Conservation (phyloP, 2,888 invertebrate genomes). For the Pycnomerus fuliginosus region DNA sequence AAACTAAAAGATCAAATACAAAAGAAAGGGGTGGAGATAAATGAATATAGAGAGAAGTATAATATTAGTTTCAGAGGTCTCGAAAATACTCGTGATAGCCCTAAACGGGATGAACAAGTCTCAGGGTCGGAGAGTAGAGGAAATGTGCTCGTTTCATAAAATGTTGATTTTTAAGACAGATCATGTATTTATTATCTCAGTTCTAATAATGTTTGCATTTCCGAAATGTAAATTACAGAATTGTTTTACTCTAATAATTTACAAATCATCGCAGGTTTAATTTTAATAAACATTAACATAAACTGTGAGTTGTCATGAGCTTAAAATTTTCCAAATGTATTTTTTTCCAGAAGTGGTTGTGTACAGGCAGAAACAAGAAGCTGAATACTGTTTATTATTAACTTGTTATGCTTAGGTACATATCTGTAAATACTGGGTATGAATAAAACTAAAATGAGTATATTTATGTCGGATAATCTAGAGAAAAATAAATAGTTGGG, state of each 20-base stretch:
- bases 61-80: constrained; percentile 79
- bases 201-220: constrained; percentile 1
- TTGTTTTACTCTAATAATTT: neutral
- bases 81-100: too few relatives aligned
- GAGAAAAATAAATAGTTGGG: too few relatives aligned
- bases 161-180: neutral
- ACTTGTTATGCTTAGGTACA: too few relatives aligned
- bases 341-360: neutral
- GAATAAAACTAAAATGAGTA: too few relatives aligned
- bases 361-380: too few relatives aligned
- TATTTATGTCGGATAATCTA: too few relatives aligned
- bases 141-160: constrained; percentile 51
- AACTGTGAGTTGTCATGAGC: too few relatives aligned
- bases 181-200: constrained; percentile 11
- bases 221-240: neutral
- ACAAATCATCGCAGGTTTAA: neutral
- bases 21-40: constrained; percentile 86
- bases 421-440: too few relatives aligned
- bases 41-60: constrained; percentile 87
- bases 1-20: constrained; percentile 77
- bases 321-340: neutral
- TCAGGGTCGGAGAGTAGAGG: constrained; percentile 42
- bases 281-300: too few relatives aligned
- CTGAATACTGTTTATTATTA: too few relatives aligned
- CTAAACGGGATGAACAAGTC: constrained; percentile 56